These are phyloP conservation scores for Helicolenus hilgendorfi DNA, from an alignment of 2,797 vertebrate genomes.

Conservation along the genomic window DNA sequence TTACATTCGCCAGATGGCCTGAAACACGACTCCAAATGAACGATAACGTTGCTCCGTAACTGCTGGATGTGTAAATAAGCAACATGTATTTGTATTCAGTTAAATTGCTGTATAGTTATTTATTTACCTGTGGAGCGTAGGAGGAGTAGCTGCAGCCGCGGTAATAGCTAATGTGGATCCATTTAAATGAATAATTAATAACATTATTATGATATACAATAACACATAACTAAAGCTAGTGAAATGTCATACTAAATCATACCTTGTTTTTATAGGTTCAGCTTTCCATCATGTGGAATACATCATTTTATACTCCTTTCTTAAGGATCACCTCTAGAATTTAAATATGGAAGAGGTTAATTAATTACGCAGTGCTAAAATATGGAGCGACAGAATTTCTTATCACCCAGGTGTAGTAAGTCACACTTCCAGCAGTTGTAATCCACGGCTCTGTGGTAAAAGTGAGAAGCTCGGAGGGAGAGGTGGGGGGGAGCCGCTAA, in stretches of 20 bases:
- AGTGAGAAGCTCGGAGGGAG: not conserved
- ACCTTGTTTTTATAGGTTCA: not conserved
- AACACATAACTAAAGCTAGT: not conserved
- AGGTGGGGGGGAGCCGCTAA: not conserved
- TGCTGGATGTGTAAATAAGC: not conserved
- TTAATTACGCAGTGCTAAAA: not conserved
- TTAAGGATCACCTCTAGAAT: not conserved
- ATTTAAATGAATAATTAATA: not conserved
- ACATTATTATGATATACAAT: not conserved
- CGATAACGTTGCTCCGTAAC: not conserved
- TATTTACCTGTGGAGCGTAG: not conserved
- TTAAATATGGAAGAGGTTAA: not conserved
- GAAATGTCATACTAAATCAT: not conserved
- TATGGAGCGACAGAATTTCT: not conserved
- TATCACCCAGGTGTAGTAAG: constrained; percentile 32
- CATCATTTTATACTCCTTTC: not conserved
- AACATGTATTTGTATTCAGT: not conserved
- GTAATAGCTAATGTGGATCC: not conserved
- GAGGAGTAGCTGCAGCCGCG: not conserved
- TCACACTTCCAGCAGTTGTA: constrained; percentile 26
- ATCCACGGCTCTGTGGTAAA: not conserved
- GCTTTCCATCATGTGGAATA: too few species aligned
- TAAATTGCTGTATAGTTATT: not conserved
- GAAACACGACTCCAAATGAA: not conserved
- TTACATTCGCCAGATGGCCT: not conserved